phyloP scores from a whole-genome alignment of 2,113 vertebrate species.

The Gymnorhina tibicen region DNA sequence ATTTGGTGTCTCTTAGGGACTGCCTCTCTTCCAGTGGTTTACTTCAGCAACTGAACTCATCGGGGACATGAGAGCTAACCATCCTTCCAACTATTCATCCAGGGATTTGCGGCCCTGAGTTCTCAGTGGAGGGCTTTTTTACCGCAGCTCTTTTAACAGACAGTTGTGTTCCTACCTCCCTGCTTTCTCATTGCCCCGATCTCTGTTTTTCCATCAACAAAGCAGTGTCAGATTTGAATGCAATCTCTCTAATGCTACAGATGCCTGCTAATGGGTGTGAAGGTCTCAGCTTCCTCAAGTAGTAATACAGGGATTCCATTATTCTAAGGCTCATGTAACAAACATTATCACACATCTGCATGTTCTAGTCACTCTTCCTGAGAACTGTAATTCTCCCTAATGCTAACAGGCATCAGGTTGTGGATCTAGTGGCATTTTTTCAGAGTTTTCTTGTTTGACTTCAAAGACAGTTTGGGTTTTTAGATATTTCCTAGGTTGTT shows the following conservation, averaged over 20 bases:
- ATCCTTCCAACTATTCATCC: not conserved
- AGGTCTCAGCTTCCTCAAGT: not conserved
- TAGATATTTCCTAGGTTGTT: not conserved
- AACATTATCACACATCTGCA: not conserved
- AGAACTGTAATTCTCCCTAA: not conserved
- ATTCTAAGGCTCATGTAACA: not conserved
- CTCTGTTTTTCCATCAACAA: not conserved
- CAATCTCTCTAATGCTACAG: not conserved
- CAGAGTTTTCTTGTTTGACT: not conserved
- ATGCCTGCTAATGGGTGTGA: not conserved
- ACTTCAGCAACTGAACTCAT: not conserved
- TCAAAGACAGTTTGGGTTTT: not conserved
- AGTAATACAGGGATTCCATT: not conserved
- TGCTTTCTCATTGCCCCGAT: not conserved
- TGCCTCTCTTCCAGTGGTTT: not conserved
- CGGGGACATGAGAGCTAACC: accelerated
- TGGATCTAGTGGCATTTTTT: not conserved
- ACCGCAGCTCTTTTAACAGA: not conserved
- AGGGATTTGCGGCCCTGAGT: not conserved
- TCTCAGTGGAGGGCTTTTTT: not conserved
- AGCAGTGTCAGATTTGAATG: not conserved
- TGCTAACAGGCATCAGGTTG: not conserved
- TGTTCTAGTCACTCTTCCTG: not conserved
- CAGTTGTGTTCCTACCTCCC: not conserved
- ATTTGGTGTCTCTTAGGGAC: not conserved